Percentiles rank a stretch among this genome's conserved stretches.
phyloP scores from a whole-genome alignment of 1,140 invertebrate species.

The Brachystomella parvula region DNA sequence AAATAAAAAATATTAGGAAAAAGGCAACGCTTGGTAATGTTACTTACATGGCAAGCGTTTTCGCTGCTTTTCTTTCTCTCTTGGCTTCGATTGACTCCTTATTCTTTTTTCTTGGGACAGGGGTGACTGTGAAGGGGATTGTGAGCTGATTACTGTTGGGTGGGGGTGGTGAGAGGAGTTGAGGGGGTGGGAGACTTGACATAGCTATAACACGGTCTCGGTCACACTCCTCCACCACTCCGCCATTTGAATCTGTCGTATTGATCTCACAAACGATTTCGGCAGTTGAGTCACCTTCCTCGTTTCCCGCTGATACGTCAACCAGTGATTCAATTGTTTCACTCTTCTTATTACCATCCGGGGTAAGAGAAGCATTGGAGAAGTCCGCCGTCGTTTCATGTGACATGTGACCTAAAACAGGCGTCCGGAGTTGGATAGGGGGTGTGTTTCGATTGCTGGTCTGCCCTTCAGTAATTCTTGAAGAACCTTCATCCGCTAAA shows the following conservation, averaged over 20 bases:
- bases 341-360: slow-evolving; percentile 1
- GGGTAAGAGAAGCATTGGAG: slow-evolving; percentile 19
- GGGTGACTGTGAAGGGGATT: neutral
- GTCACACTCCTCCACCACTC: neutral
- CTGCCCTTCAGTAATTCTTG: neutral
- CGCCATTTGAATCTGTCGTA: neutral
- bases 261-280: neutral
- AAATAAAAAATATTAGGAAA: too few species aligned
- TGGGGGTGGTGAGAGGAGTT: neutral
- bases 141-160: slow-evolving; percentile 10
- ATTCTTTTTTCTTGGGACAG: slow-evolving; percentile 20
- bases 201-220: neutral
- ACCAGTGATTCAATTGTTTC: slow-evolving; percentile 14
- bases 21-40: neutral
- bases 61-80: slow-evolving; percentile 79
- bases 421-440: neutral
- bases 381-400: slow-evolving; percentile 21
- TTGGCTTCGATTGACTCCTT: slow-evolving; percentile 70
- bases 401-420: neutral
- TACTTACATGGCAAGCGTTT: slow-evolving; percentile 68
- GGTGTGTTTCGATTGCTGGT: neutral
- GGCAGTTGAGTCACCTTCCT: neutral
- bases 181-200: neutral
- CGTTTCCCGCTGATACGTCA: neutral
- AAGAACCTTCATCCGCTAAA: neutral